Evolutionary conservation across 2,113 vertebrate genomes (phyloP).

Genomic region (Gadus macrocephalus): DNA sequence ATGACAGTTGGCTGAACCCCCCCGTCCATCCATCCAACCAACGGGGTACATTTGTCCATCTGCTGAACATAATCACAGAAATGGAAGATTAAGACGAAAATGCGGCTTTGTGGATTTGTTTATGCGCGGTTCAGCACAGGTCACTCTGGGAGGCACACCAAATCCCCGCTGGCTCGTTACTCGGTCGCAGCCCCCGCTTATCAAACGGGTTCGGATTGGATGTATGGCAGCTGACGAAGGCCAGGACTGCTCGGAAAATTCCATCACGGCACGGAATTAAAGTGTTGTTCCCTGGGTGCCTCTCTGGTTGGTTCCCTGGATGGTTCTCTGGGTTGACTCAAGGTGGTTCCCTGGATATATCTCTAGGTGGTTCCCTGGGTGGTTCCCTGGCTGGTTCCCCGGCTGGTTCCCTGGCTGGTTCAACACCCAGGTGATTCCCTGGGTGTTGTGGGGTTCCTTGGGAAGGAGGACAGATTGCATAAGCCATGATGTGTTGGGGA

Average conservation of each 20-base stretch:
- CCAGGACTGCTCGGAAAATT: no score
- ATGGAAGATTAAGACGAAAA: neutral
- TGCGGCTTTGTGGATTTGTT: neutral
- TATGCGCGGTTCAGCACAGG: neutral
- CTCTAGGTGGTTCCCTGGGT: no score
- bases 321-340: neutral
- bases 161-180: no score
- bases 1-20: neutral
- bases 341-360: neutral
- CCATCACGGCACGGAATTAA: no score
- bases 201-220: no score
- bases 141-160: neutral
- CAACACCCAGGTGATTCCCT: neutral
- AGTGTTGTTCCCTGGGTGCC: neutral
- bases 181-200: no score
- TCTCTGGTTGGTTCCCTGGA: neutral
- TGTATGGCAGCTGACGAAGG: no score
- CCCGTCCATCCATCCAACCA: slow-evolving; percentile 23
- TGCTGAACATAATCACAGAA: slow-evolving; percentile 7
- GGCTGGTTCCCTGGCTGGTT: no score
- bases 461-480: neutral
- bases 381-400: no score
- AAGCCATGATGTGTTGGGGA: neutral
- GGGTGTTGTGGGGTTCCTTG: neutral
- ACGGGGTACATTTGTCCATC: neutral